Evolutionary conservation across 2,113 vertebrate genomes (phyloP), one percentile per base, ranked within the genome.

Genomic region (Hydrochoerus hydrochaeris): DNA sequence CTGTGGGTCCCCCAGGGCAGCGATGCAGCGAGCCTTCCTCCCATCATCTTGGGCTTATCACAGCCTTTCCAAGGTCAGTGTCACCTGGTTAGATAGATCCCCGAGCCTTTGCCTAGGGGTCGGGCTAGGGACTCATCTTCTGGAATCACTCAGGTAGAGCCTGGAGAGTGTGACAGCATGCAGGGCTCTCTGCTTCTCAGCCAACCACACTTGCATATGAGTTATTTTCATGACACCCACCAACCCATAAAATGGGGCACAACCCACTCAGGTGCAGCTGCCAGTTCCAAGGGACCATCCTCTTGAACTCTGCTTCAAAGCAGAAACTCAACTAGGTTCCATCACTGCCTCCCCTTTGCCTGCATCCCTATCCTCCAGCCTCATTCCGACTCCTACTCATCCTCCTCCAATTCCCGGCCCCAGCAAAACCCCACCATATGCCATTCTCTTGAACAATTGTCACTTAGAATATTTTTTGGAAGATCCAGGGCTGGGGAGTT

Each of bases 151-250:
- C 4, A 58, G 38, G 16, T 62, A 26, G 30, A 17, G 14, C 60
- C 24, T 32, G 38, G 83, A 63, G 0, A 0, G 6, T 13, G 16
- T 5, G 41, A 54, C 38, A 65, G 93, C 5, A 6, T n/a, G 26
- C 13, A 73, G 81, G 5, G 19, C 7, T 89, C 71, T 86, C 85
- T 14, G 0, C 35, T 85, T 85, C 88, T 62, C 16, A 11, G 2
- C 60, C 0, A 13, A 19, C 3, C 54, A 49, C 0, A 0, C 20
- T 17, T 1, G 0, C 1, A 0, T 3, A 26, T 3, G 78, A 83
- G 32, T 62, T 81, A 92, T 95, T 89, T 62, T 80, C 88, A 87
- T 3, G 4, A 63, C 12, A 38, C 65, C 52, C 22, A 19, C 16
- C 30, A 4, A 44, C 3, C 1, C 63, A 35, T 35, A 95, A 52